Conservation (phyloP, 2,797 vertebrate genomes). For the Taenioides sp. region DNA sequence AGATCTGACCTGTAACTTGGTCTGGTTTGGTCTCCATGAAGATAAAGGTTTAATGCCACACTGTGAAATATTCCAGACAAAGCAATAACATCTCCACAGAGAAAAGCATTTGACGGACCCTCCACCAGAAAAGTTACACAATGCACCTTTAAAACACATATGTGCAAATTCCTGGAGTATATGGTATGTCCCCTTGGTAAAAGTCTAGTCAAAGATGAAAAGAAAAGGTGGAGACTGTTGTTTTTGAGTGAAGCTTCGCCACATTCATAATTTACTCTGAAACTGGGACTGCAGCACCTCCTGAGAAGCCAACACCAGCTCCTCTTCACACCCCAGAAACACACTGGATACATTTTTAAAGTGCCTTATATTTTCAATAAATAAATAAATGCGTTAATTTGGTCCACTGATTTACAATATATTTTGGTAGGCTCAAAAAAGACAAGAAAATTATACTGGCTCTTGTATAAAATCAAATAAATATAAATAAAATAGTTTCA, state of each 20-base stretch:
- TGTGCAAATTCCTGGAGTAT: too few species aligned
- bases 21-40: too few species aligned
- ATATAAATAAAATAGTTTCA: background rate
- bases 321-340: constrained; percentile 5
- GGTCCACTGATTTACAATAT: background rate
- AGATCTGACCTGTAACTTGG: too few species aligned
- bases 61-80: too few species aligned
- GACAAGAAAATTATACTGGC: background rate
- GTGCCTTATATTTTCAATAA: background rate
- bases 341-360: background rate
- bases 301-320: background rate
- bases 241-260: background rate
- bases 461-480: background rate
- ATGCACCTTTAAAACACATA: too few species aligned
- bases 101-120: too few species aligned
- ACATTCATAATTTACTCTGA: constrained; percentile 3
- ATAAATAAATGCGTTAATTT: constrained; percentile 3
- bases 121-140: too few species aligned
- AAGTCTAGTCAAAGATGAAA: background rate
- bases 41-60: too few species aligned
- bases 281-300: background rate
- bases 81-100: too few species aligned
- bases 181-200: background rate
- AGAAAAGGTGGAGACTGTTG: background rate
- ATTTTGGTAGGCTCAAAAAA: background rate